Base-by-base conservation (phyloP, 2,888 invertebrate species). In the Thymelicus acteon region DNA sequence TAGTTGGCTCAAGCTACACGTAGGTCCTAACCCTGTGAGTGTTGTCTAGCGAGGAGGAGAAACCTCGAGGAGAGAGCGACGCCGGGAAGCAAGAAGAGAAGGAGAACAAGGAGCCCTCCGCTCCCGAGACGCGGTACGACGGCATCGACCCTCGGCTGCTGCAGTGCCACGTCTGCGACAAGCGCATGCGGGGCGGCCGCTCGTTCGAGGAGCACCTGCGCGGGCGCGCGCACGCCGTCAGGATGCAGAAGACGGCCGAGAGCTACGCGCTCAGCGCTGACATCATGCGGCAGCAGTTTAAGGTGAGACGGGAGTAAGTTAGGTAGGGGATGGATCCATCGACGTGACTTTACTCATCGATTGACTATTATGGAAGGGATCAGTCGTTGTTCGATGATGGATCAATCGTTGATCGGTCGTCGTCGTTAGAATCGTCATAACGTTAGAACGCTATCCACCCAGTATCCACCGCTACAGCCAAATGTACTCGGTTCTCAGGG, bases 151-250 rank as follows among this genome's bases (percentile, higher is more conserved):
- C 95, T 44, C 95, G 94, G 67, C 88, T 96, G 60, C 95, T 98
- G 87, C 96, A 96, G 76, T 98, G 98, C 85, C 97, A 97, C 83
- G 96, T 98, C 71, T 98, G 98, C 85, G 97, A 97, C 86, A 97
- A 97, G 88, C 95, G 94, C 77, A 95, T 96, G 96, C 96, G 96
- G 96, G 96, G 96, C 75, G 96, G 96, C 2, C 95, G 96, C 74
- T 97, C 97, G 0, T 97, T 97, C 85, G 96, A 96, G 85, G 97
- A 97, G 84, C 97, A 97, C 83, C 90, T 97, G 74, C 95, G 95
- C 80, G 97, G 96, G 0, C 94, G 96, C 7, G 96, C 96, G n/a
- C 97, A 97, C 87, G 95, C 95, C 60, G 94, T 96, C 72, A 96
- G 97, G 96, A 95, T 97, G 95, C 96, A 96, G 77, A 96, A 96